Base-by-base conservation (phyloP, 1,140 invertebrate species). In the Cryptotermes secundus region DNA sequence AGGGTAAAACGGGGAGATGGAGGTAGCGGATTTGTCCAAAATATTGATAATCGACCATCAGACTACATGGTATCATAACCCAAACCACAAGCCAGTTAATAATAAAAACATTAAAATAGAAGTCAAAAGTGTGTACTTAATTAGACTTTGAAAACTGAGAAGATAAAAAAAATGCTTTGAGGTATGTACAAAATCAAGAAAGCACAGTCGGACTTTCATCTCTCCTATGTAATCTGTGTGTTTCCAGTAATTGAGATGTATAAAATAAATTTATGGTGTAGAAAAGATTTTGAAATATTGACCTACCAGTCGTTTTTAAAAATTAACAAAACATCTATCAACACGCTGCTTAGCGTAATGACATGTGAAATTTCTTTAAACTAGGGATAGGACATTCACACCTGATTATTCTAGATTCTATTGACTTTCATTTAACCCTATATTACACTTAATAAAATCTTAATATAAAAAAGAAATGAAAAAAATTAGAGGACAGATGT, bases 121-220 rank as follows among this genome's bases (percentile, higher is more conserved):
- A 72, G 59, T 72, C 59, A 72, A 72, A 72, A 3, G 31, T 36
- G 10, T 81, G 80, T 81, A 81, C 80, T 81, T 81, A 81, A 81
- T 45, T 81, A 81, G 80, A 26, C 6, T 45, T 35, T 45, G n/a
- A 81, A 38, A 81, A 72, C 14, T 72, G 59, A 72, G 31, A 72
- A 24, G n/a, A 45, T n/a, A 45, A 81, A 38, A 45, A 81, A 38
- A 81, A 38, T 31, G 35, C 42, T 38, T 81, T 81, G 80, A 81
- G 80, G 80, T 81, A 36, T 81, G 80, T 81, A 81, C 80, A 81
- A 81, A 81, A 81, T 34, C 42, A 81, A 81, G 80, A 36, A 81
- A 81, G 80, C 80, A 81, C 80, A 81, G 80, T 81, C 26, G 80
- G 80, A 45, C 35, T 26, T 81, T 35, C 42, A 72, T 72, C n/a